Evolutionary conservation across 2,113 vertebrate species (phyloP), one percentile per base, ranked within the genome.

Genomic region (Indri indri): DNA sequence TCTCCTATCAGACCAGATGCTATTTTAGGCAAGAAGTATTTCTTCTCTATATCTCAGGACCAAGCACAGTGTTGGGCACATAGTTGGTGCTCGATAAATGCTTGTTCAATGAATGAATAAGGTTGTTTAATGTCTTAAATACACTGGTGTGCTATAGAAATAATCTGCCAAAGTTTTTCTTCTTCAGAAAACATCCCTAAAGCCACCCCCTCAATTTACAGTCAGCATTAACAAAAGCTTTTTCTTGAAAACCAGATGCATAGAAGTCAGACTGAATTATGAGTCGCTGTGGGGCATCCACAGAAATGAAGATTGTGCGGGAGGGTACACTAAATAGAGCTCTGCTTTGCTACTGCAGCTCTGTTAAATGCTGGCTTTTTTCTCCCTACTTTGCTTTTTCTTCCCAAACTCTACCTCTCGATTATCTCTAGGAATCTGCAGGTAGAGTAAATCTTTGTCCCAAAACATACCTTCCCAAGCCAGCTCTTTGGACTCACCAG

Each of bases 211-310:
- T 93, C 94, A 30, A 73, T 98, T 89, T 89, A 91, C 30, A 94
- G 89, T 88, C 83, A 83, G 83, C 57, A 86, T 77, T 81, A 97
- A 91, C 71, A 93, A 89, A 95, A 85, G 82, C 92, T 95, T 89
- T 89, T 80, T 90, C 87, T 93, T 79, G 86, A 79, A 88, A 91
- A 89, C 87, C 52, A 91, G 90, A 95, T 40, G 73, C 47, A 59
- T 12, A 52, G 65, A 71, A 93, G 61, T 91, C 90, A 95, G 83
- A 61, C 66, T 89, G 79, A 91, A 95, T 95, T 77, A 81, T 0
- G 5, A 73, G 73, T 61, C 3, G 5, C 54, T 77, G 74, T 0
- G 32, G 82, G 83, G 81, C 40, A 54, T 61, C 85, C 57, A n/a
- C 63, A 76, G 70, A 87, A 90, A 68, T 45, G 50, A 79, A 68